Evolutionary conservation across 1,140 invertebrate genomes (phyloP).

Genomic region (Bombyx mandarina): DNA sequence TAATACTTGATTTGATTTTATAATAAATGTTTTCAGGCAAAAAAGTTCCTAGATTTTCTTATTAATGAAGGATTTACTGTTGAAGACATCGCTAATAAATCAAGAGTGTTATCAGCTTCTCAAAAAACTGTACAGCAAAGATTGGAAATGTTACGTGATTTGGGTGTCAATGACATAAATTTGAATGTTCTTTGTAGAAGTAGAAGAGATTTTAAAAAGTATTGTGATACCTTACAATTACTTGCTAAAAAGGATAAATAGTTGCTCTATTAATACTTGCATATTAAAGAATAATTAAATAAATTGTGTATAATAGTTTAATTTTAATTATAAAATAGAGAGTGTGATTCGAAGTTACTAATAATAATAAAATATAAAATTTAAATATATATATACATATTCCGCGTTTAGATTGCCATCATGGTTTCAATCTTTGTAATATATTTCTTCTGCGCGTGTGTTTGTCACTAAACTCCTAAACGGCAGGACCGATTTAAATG

Average conservation of each 20-base stretch:
- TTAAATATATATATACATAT: no score
- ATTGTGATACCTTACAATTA: slow-evolving; percentile 42
- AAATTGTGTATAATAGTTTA: no score
- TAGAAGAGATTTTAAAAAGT: slow-evolving; percentile 58
- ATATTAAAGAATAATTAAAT: no score
- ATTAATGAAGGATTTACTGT: slow-evolving; percentile 49
- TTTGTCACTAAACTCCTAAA: no score
- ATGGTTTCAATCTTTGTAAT: no score
- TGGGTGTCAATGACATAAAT: slow-evolving; percentile 51
- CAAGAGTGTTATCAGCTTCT: slow-evolving; percentile 53
- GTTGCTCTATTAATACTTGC: neutral
- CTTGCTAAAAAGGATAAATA: slow-evolving; percentile 15
- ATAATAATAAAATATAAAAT: no score
- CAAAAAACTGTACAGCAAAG: slow-evolving; percentile 53
- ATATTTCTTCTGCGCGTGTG: no score
- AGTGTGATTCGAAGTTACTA: no score
- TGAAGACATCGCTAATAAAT: slow-evolving; percentile 52
- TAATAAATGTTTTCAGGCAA: slow-evolving; percentile 41
- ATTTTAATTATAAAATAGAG: no score
- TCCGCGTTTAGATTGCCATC: no score
- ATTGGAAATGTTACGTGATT: slow-evolving; percentile 38
- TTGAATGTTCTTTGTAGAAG: slow-evolving; percentile 62
- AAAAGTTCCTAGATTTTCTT: slow-evolving; percentile 57
- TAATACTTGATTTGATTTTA: no score
- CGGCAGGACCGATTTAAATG: no score